These are phyloP conservation scores for Desoria tigrina DNA, from an alignment of 2,888 invertebrate genomes.

Conservation along the genomic window DNA sequence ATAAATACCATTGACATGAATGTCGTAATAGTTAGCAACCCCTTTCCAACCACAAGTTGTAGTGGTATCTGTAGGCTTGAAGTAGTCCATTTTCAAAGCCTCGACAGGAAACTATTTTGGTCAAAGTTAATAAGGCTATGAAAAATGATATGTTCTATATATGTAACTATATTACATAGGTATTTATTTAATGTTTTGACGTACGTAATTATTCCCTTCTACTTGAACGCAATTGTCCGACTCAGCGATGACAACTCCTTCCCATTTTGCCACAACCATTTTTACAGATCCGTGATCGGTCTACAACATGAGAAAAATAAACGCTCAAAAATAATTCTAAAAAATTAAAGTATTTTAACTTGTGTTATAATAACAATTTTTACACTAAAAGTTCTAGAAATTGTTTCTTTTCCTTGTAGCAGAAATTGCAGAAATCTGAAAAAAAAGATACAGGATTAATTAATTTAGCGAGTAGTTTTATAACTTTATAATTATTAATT, in stretches of 20 bases:
- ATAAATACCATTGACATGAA: conserved; percentile 11
- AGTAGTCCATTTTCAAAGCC: conserved; percentile 14
- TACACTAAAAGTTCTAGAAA: too few relatives aligned
- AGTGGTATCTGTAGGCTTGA: conserved; percentile 3
- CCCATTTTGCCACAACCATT: conserved; percentile 13
- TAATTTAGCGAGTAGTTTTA: too few relatives aligned
- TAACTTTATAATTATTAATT: too few relatives aligned
- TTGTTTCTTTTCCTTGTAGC: too few relatives aligned
- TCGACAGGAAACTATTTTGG: conserved; percentile 16
- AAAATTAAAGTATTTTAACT: too few relatives aligned
- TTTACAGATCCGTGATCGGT: neutral
- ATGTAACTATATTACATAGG: too few relatives aligned
- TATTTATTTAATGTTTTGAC: too few relatives aligned
- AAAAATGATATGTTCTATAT: neutral
- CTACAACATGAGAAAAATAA: too few relatives aligned
- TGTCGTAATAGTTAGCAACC: conserved; percentile 14
- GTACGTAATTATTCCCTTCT: conserved; percentile 17
- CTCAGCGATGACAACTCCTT: conserved; percentile 16
- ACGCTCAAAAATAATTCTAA: too few relatives aligned
- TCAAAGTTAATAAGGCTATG: neutral
- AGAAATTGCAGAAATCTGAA: too few relatives aligned
- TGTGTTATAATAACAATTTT: too few relatives aligned
- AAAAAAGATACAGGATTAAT: too few relatives aligned
- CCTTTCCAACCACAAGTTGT: conserved; percentile 19
- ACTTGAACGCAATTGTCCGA: conserved; percentile 9